Percentiles rank a stretch among this genome's conserved stretches.
These are phyloP conservation scores for Beroe ovata DNA, from an alignment of 37 sponge, comb jelly and placozoan genomes.

Conservation along the genomic window DNA sequence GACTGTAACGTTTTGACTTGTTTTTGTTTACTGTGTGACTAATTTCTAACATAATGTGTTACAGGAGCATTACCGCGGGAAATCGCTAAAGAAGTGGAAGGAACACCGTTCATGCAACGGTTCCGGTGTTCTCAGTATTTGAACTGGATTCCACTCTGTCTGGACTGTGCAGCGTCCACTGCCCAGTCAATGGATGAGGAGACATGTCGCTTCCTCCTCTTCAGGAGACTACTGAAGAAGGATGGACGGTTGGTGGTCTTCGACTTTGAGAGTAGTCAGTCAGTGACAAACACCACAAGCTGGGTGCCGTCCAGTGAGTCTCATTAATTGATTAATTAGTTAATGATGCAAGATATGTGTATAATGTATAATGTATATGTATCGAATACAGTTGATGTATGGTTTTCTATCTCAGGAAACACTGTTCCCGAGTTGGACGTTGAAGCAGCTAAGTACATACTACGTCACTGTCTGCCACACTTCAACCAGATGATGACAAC, in stretches of 20 bases:
- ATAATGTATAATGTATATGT: no score
- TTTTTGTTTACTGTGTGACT: no score
- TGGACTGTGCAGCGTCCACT: slow-evolving; percentile 27
- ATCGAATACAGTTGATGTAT: no score
- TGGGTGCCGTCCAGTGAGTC: slow-evolving; percentile 45
- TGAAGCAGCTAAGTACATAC: slow-evolving; percentile 51
- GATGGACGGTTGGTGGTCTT: slow-evolving; percentile 1
- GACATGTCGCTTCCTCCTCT: slow-evolving; percentile 29
- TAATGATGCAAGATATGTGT: no score
- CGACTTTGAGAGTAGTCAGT: slow-evolving; percentile 54
- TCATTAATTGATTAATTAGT: background rate
- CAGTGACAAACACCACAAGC: background rate
- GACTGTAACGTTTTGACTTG: no score
- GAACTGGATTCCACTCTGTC: slow-evolving; percentile 60
- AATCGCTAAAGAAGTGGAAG: background rate
- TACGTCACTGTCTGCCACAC: slow-evolving; percentile 33
- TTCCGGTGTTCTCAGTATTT: slow-evolving; percentile 31
- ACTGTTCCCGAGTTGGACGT: slow-evolving; percentile 18
- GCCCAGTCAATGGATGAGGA: background rate
- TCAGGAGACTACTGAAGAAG: slow-evolving; percentile 35
- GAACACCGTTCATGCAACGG: slow-evolving; percentile 43
- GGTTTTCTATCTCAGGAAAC: slow-evolving; percentile 44
- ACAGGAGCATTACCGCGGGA: no score
- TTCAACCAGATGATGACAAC: slow-evolving; percentile 43
- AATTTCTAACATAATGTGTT: no score